Percentiles rank a stretch among this genome's conserved stretches.
Evolutionary conservation across 2,113 vertebrate genomes (phyloP).

Genomic region (Neogale vison): DNA sequence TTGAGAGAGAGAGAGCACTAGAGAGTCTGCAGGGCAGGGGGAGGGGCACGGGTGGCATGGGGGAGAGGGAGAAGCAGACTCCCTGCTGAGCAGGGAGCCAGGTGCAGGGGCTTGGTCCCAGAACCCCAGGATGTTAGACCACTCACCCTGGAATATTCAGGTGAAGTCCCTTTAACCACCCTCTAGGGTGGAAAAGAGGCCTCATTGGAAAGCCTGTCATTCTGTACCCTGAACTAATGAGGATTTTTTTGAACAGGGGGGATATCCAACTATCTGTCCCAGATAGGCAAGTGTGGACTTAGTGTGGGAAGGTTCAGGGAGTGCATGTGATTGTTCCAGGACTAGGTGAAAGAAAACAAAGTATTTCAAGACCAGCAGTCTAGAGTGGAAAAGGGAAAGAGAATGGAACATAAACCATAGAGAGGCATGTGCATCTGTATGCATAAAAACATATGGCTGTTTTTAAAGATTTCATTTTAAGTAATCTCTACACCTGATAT

Average conservation of each 20-base stretch:
- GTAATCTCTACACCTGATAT: background rate
- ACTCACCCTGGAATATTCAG: slow-evolving; percentile 34
- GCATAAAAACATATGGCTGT: background rate
- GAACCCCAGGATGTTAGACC: background rate
- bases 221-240: slow-evolving; percentile 35
- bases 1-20: background rate
- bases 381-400: background rate
- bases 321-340: slow-evolving; percentile 18
- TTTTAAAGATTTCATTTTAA: background rate
- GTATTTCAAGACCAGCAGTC: slow-evolving; percentile 3
- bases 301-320: slow-evolving; percentile 19
- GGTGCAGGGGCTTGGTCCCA: background rate
- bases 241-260: slow-evolving; percentile 11
- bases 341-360: slow-evolving; percentile 2
- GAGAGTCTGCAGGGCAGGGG: background rate
- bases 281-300: background rate
- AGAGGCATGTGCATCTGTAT: background rate
- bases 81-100: background rate
- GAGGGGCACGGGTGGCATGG: fast-evolving
- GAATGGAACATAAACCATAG: background rate
- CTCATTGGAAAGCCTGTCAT: background rate
- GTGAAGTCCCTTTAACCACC: background rate
- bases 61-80: background rate
- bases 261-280: background rate
- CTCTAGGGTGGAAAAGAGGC: background rate